Conservation (phyloP, 2,113 vertebrate genomes). For the Regulus satrapa region DNA sequence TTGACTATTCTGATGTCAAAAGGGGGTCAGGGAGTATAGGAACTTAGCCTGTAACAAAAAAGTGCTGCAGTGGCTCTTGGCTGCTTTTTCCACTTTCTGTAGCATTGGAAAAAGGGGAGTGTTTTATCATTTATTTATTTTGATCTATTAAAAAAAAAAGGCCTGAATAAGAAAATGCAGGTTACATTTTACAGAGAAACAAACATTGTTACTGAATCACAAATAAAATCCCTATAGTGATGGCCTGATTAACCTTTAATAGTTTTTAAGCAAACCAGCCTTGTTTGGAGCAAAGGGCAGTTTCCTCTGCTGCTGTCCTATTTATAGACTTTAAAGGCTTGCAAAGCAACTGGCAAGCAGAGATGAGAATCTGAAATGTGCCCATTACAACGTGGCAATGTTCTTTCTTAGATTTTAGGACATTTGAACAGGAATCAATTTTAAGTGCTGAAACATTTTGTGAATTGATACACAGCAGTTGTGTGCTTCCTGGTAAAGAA, state of each 20-base stretch:
- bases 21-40: neutral
- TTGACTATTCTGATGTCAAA: neutral
- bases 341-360: neutral
- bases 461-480: neutral
- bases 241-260: neutral
- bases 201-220: neutral
- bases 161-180: neutral
- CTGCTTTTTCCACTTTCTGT: neutral
- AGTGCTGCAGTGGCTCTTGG: neutral
- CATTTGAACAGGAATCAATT: constrained; percentile 6
- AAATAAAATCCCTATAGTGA: neutral
- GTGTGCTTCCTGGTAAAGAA: constrained; percentile 12
- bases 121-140: neutral
- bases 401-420: neutral
- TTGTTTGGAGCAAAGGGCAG: neutral
- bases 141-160: neutral
- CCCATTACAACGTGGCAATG: neutral
- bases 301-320: neutral
- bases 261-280: neutral
- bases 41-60: neutral
- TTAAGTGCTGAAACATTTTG: constrained; percentile 6
- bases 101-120: neutral
- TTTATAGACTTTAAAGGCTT: neutral
- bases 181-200: neutral
- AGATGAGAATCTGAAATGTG: neutral